Evolutionary conservation across 1,140 invertebrate genomes (phyloP).

Genomic region (Bacillus rossius): DNA sequence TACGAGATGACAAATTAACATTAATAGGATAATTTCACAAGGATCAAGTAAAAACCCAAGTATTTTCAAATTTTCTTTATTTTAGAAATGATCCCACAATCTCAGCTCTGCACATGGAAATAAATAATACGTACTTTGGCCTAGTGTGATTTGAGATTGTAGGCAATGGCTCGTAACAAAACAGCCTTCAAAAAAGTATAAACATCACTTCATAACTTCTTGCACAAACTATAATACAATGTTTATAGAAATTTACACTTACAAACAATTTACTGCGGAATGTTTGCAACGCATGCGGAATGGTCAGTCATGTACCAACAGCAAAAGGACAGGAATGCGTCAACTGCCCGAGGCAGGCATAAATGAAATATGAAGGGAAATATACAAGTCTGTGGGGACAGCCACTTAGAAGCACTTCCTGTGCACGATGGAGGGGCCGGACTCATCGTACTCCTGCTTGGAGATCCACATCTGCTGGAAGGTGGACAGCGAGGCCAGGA

Average conservation of each 20-base stretch:
- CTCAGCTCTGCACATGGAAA: conserved; percentile 48
- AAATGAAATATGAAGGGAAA: conserved; percentile 3
- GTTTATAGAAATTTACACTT: conserved; percentile 14
- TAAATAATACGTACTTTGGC: conserved; percentile 47
- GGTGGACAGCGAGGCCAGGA: conserved; percentile 78
- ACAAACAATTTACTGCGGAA: conserved; percentile 5
- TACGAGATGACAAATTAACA: too few species aligned
- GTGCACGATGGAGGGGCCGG: conserved; percentile 90
- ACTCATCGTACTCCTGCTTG: conserved; percentile 94
- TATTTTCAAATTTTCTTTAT: conserved; percentile 23
- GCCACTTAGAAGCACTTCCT: conserved; percentile 88
- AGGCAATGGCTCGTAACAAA: background rate
- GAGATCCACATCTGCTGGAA: conserved; percentile 96
- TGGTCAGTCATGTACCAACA: conserved; percentile 6
- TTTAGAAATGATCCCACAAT: conserved; percentile 39
- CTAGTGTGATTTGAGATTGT: conserved; percentile 26
- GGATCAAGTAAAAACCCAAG: too few species aligned
- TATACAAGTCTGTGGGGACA: background rate
- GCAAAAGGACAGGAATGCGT: conserved; percentile 2
- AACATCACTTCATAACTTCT: conserved; percentile 16
- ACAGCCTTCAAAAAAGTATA: conserved; percentile 12
- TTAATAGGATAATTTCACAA: too few species aligned
- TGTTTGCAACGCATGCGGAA: conserved; percentile 11
- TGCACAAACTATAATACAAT: conserved; percentile 13
- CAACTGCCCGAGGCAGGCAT: background rate